Base-by-base conservation (phyloP, 2,113 vertebrate species). In the Notothenia coriiceps region DNA sequence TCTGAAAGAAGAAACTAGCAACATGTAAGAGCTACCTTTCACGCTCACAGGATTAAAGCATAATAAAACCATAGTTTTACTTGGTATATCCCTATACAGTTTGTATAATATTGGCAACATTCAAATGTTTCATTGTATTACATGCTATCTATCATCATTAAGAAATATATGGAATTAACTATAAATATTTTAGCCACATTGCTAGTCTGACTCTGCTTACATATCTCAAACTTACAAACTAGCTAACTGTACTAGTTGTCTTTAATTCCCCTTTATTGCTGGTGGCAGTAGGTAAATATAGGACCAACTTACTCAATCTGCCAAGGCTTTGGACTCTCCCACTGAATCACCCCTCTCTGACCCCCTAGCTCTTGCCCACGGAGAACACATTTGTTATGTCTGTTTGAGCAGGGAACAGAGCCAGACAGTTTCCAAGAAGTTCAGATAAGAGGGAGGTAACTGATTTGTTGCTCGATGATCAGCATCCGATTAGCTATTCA, bases 351-450 rank as follows among this genome's bases (percentile, higher is more conserved):
- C 62, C 66, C 46, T 35, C 35, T 40, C 35, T 69, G 65, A 57
- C 66, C 49, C 22, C n/a, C 20, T 67, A 2, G 2, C 40, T 66
- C 35, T 74, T 18, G 25, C 54, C 12, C 29, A 14, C 49, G 18
- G 55, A 71, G 67, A 52, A 43, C 70, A 9, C 0, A 1, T 71
- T 79, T 88, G 78, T 88, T 86, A n/a, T 70, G 82, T 81, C 70
- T 83, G 76, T 70, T 43, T 61, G 56, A 47, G 44, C n/a, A 52
- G 33, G 59, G 51, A 61, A 73, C 49, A 52, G 69, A 56, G 15
- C 66, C 0, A 0, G 54, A 5, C 49, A 3, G 29, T 79, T 79
- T 65, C 65, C 55, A 60, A 61, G 52, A 68, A 65, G 25, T 3
- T 6, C 63, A 69, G 82, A 73, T 77, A 11, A 59, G 15, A 40